These are phyloP conservation scores for Edolisoma coerulescens DNA, from an alignment of 2,113 vertebrate species.

Conservation along the genomic window DNA sequence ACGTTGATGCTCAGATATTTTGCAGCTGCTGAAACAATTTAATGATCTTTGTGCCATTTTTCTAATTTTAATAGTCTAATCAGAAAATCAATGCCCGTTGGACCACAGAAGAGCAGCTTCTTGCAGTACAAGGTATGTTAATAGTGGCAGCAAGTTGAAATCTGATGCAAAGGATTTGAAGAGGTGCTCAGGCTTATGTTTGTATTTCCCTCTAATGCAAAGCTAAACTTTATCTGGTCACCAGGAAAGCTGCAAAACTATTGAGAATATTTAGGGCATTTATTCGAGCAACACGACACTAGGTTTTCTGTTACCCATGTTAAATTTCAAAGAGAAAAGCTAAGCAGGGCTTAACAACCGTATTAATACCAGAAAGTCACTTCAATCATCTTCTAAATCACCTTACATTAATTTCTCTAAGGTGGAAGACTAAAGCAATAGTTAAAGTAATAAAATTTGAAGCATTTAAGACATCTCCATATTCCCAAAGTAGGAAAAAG, in stretches of 20 bases:
- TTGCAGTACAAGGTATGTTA: slow-evolving; percentile 95
- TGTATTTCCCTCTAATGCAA: neutral
- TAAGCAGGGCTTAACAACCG: neutral
- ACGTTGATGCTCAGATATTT: neutral
- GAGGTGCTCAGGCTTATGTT: neutral
- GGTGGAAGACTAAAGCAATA: neutral
- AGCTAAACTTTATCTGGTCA: neutral
- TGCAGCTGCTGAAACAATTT: neutral
- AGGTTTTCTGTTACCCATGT: neutral
- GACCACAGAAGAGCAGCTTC: slow-evolving; percentile 98
- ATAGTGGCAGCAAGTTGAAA: slow-evolving; percentile 36
- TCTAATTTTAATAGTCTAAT: slow-evolving; percentile 84
- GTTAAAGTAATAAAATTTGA: neutral
- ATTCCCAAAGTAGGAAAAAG: neutral
- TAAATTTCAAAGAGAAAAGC: neutral
- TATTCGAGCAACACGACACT: neutral
- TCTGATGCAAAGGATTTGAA: neutral
- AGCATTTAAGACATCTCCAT: neutral
- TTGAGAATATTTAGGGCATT: neutral
- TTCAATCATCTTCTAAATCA: neutral
- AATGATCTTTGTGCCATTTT: slow-evolving; percentile 73
- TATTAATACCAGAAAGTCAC: neutral
- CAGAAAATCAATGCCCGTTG: slow-evolving; percentile 99
- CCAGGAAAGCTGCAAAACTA: neutral
- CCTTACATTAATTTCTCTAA: neutral